Base-by-base conservation (phyloP, 2,113 vertebrate genomes). In the Chaetura pelagica region DNA sequence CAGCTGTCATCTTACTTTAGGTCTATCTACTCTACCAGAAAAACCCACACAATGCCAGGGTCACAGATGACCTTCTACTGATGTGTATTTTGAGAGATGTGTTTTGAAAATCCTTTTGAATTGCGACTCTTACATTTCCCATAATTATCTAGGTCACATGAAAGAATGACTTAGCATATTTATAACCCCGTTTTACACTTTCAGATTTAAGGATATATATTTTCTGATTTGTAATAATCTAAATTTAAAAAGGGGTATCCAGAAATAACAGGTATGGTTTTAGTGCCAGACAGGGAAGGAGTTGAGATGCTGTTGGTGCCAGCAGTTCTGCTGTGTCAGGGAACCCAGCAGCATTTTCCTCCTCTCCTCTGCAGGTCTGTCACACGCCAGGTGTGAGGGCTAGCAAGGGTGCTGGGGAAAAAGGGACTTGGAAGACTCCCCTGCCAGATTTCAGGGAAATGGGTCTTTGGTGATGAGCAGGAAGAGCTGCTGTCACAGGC, bases 111-210 rank as follows among this genome's bases (percentile, higher is more conserved):
- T 82, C 80, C 81, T 89, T 96, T 95, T 79, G 90, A 96, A 95
- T 40, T 57, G 90, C 61, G 81, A 88, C 72, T 88, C 90, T 87
- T 69, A 69, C 7, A n/a, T 48, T 83, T 93, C 78, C 88, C 66
- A 23, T 92, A 93, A 94, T 94, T 89, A 97, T 97, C 97, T 92
- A 85, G 95, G 96, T 97, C 91, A 95, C 96, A 95, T 84, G 96
- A 96, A 96, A 97, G 89, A 96, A 92, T 76, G 72, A 97, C 92
- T 98, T 96, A 77, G 89, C 44, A 58, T 96, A 91, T 96, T 96
- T 97, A 96, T 95, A 96, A 96, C 91, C 83, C 72, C 32, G 67
- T 61, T 89, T 92, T 95, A 88, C 88, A 89, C 82, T 97, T 96
- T 86, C 38, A 69, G 59, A 92, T 92, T 93, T 77, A 84, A 94